Evolutionary conservation across 2,888 invertebrate species (phyloP).

Genomic region (Pocota personata): DNA sequence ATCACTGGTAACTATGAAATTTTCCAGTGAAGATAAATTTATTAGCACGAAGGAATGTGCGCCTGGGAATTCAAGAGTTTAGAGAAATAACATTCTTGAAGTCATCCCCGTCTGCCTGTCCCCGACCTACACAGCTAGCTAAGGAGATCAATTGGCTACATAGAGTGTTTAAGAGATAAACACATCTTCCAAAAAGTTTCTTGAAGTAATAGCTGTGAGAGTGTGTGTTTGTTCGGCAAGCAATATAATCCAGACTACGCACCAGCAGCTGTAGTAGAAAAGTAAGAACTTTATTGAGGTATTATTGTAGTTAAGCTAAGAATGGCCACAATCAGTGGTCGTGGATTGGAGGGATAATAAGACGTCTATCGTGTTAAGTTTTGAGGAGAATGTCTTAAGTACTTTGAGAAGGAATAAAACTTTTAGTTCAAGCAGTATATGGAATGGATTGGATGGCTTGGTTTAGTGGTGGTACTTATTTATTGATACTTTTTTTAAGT

Average conservation of each 20-base stretch:
- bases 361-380: conserved; percentile 29
- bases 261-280: conserved; percentile 17
- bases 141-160: conserved; percentile 47
- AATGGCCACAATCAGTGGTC: conserved; percentile 21
- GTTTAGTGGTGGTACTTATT: background rate
- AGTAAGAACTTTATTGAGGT: conserved; percentile 45
- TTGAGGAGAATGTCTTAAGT: conserved; percentile 2
- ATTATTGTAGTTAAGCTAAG: conserved; percentile 39
- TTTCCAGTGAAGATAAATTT: conserved; percentile 40
- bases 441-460: background rate
- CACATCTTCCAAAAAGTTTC: conserved; percentile 40
- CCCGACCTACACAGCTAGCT: background rate
- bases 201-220: background rate
- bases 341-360: conserved; percentile 26
- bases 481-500: background rate
- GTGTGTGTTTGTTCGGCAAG: background rate
- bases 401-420: background rate
- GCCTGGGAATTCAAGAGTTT: conserved; percentile 21
- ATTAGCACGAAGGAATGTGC: conserved; percentile 35
- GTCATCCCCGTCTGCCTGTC: background rate
- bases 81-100: conserved; percentile 12
- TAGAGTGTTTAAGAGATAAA: conserved; percentile 54
- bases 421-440: background rate
- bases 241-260: conserved; percentile 4
- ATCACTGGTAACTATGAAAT: conserved; percentile 36